Conservation (phyloP, 2,797 vertebrate species). For the Rhodeus uyekii region DNA sequence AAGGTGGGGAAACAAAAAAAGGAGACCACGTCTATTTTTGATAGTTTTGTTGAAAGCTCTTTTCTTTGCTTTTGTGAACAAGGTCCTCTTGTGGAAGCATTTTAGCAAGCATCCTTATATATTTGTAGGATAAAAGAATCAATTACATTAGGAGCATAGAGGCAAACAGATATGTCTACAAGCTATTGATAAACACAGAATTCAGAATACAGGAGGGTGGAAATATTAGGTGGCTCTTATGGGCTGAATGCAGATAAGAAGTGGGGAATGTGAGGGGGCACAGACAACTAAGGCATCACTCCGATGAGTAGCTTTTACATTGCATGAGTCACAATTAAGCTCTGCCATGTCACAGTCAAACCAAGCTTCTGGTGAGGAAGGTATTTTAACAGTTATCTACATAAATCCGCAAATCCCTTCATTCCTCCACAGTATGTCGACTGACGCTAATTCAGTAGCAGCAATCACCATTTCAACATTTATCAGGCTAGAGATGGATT, state of each 20-base stretch:
- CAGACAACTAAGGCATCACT: neutral
- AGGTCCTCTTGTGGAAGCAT: conserved; percentile 4
- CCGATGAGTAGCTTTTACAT: neutral
- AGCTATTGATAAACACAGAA: conserved; percentile 45
- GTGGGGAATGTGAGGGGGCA: conserved; percentile 6
- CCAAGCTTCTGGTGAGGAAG: neutral
- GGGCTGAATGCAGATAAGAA: conserved; percentile 39
- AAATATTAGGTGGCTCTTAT: conserved; percentile 43
- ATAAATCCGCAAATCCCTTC: neutral
- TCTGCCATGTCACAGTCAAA: conserved; percentile 3
- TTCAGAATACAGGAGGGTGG: conserved; percentile 7
- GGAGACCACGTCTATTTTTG: neutral
- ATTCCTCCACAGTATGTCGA: neutral
- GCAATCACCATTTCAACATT: neutral
- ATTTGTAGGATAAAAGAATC: conserved; percentile 42
- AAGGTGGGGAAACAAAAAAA: conserved; percentile 9
- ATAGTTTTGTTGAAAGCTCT: neutral
- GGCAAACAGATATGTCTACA: conserved; percentile 52
- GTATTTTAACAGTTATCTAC: neutral
- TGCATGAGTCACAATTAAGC: neutral
- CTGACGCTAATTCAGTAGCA: neutral
- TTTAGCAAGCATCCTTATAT: conserved; percentile 20
- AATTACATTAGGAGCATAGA: conserved; percentile 39
- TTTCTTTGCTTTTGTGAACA: neutral
- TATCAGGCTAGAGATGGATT: neutral